Conservation (phyloP, 2,113 vertebrate species). For the Ochotona curzoniae region DNA sequence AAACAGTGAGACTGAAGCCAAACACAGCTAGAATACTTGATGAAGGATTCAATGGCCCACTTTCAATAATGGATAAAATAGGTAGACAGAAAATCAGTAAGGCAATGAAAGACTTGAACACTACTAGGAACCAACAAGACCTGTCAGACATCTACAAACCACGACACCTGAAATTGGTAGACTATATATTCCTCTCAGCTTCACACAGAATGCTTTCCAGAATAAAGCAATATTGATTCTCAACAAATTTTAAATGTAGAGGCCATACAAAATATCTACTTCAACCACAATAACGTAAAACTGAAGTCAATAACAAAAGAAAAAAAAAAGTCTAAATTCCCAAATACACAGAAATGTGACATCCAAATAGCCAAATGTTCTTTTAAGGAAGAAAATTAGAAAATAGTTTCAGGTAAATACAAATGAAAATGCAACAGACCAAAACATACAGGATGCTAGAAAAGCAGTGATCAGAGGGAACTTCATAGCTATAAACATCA, state of each 20-base stretch:
- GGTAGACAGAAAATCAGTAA: not conserved
- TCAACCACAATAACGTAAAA: not conserved
- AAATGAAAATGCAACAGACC: not conserved
- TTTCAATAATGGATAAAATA: slow-evolving; percentile 39
- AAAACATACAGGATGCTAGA: not conserved
- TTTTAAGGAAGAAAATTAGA: not conserved
- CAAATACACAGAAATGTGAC: not conserved
- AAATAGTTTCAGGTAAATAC: slow-evolving; percentile 1
- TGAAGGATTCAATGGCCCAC: not conserved
- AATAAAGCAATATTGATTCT: slow-evolving; percentile 10
- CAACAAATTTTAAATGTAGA: not conserved
- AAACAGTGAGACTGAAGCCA: not conserved
- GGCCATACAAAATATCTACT: not conserved
- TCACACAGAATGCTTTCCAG: not conserved
- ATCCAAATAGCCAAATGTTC: not conserved
- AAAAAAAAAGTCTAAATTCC: slow-evolving; percentile 22
- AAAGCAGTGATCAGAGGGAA: not conserved
- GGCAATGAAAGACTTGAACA: not conserved
- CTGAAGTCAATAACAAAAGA: not conserved
- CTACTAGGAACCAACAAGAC: not conserved
- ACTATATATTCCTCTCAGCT: slow-evolving; percentile 6
- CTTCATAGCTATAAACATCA: not conserved
- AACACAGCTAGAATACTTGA: not conserved
- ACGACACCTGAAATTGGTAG: not conserved
- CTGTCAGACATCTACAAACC: not conserved